phyloP scores from a whole-genome alignment of 2,113 vertebrate genomes.

The Sciurus niger region DNA sequence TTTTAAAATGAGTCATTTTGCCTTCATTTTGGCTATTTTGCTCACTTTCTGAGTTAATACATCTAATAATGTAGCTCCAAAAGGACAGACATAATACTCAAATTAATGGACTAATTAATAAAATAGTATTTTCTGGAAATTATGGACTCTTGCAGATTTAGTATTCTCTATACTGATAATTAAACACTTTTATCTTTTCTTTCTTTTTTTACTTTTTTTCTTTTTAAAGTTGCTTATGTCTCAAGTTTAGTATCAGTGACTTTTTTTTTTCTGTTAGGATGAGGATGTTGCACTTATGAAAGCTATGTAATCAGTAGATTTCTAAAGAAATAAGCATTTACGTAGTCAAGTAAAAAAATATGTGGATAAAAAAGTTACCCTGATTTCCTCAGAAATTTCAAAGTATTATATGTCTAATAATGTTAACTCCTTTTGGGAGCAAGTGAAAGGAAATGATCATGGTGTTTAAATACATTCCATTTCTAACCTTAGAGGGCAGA shows the following conservation, averaged over 20 bases:
- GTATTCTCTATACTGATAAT: conserved; percentile 9
- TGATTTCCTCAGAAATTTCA: conserved; percentile 46
- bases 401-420: not conserved
- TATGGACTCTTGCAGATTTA: conserved; percentile 40
- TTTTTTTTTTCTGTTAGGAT: conserved; percentile 36
- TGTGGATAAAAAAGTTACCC: conserved; percentile 40
- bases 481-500: not conserved
- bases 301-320: not conserved
- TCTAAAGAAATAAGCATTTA: not conserved
- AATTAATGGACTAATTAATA: conserved; percentile 52
- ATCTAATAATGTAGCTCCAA: conserved; percentile 27
- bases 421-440: conserved; percentile 16
- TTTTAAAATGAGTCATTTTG: conserved; percentile 34
- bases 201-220: not conserved
- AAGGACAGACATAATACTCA: not conserved
- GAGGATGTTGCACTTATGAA: not conserved
- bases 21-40: conserved; percentile 3
- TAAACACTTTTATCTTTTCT: not conserved
- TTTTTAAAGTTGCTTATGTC: conserved; percentile 14
- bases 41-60: conserved; percentile 46
- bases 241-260: not conserved
- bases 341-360: not conserved
- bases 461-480: conserved; percentile 6
- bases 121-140: conserved; percentile 34
- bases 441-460: conserved; percentile 49